Evolutionary conservation across 2,888 invertebrate genomes (phyloP), one percentile per base, ranked within the genome.

Genomic region (Drosophila mimica): DNA sequence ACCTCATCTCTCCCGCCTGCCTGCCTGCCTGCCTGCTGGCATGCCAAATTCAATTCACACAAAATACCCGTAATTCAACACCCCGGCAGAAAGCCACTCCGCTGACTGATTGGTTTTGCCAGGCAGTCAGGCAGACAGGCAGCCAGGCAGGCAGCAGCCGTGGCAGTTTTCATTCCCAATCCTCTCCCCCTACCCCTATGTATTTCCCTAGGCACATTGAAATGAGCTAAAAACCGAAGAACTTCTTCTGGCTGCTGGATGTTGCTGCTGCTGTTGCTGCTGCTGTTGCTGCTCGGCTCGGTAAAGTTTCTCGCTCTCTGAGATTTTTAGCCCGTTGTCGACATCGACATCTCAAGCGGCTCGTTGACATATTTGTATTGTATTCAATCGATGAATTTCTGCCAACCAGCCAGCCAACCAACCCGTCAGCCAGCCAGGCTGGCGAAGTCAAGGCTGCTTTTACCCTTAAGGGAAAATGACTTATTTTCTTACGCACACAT

Each of bases 401-500:
- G 82, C 82, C 49, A 46, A 25, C 38, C 38, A 52, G 33, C n/a
- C 3, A 84, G 85, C 85, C 33, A 33, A 11, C 75, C 43, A 25
- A n/a, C 40, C 17, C n/a, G 17, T 6, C 34, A 36, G n/a, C n/a
- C 43, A 56, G 56, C 36, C 7, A 85, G 81, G 83, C 83, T 7
- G 49, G 28, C 40, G 49, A 31, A 66, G 76, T 63, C 63, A 64
- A 68, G 60, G 75, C 79, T 61, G 63, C 58, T 56, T 61, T 64
- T 69, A 79, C 75, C 84, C 89, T 81, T 82, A 78, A 82, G 90
- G 88, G 90, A 84, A 90, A 88, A 88, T 90, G 87, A 88, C 88
- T 90, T 90, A 90, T 90, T 88, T 88, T 90, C 89, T 88, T 90
- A 87, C 88, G 88, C 88, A 90, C 87, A 88, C 89, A 89, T 74